Evolutionary conservation across 2,888 invertebrate species (phyloP), one percentile per base, ranked within the genome.

Genomic region (Glyphotaelius pellucidus): DNA sequence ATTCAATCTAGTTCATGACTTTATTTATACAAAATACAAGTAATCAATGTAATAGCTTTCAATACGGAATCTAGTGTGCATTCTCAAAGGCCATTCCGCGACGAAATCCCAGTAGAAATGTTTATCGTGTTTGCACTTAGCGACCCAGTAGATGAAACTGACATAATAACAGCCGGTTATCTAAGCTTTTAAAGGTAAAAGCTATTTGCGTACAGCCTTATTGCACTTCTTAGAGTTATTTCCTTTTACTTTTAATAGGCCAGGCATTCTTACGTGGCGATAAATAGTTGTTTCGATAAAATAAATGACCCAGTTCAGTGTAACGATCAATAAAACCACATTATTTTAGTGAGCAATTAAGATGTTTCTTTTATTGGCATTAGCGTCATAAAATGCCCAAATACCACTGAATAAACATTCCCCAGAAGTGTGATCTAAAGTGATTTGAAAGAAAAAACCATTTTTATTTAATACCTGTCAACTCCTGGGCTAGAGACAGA

Each of bases 231-330:
- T 5, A 83, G 5, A 83, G 81, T 32, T 83, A 25, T 83, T 83
- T 32, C 31, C 32, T 32, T 83, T 83, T 83, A 35, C 81, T 83
- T 32, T 83, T 31, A 83, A 83, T 83, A 83, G 81, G 32, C 32
- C 31, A 32, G 11, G 32, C 32, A 32, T 32, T 32, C 81, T 83
- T 83, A 32, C 32, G 31, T 83, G 32, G 32, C 19, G 32, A 19
- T 11, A 31, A n/a, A 83, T 83, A 19, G 11, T 19, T 35, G 31
- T 83, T 32, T 31, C 14, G 14, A 15, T 83, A 81, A 32, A 14
- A 81, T 32, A 19, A 31, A 31, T 30, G 32, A 25, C 81, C 81
- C 19, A 83, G 81, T 83, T 83, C 19, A 83, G n/a, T 25, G 7
- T 67, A 67, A 67, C 7, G 25, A 67, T 25, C 67, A 67, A 67